Evolutionary conservation across 1,140 invertebrate species (phyloP).

Genomic region (Arion vulgaris): DNA sequence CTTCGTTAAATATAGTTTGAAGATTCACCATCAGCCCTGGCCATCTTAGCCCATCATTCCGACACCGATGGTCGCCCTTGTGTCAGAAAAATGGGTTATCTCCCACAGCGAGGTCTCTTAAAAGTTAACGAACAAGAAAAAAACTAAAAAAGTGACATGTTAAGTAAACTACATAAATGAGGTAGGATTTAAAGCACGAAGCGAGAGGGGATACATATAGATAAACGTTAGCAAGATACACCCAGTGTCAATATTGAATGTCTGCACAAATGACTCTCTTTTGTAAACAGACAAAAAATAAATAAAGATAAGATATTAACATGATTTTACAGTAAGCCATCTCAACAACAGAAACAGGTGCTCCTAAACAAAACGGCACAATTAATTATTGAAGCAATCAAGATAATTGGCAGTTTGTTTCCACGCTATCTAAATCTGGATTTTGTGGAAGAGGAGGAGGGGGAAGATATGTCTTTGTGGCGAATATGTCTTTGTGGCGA

Average conservation of each 20-base stretch:
- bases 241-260: too few relatives aligned
- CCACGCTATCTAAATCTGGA: too few relatives aligned
- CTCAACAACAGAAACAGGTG: not conserved
- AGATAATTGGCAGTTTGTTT: too few relatives aligned
- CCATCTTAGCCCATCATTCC: slow-evolving; percentile 23
- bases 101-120: slow-evolving; percentile 8
- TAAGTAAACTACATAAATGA: not conserved
- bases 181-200: not conserved
- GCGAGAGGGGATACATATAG: not conserved
- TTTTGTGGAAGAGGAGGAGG: too few relatives aligned
- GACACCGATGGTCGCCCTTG: slow-evolving; percentile 26
- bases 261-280: too few relatives aligned
- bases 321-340: not conserved
- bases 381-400: too few relatives aligned
- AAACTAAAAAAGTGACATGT: not conserved
- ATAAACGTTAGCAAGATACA: too few relatives aligned
- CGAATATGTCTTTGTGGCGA: too few relatives aligned
- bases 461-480: too few relatives aligned
- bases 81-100: slow-evolving; percentile 25
- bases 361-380: too few relatives aligned
- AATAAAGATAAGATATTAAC: not conserved
- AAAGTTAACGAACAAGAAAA: not conserved
- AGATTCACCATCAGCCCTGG: not conserved
- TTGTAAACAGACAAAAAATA: not conserved
- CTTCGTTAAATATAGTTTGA: slow-evolving; percentile 21